These are phyloP conservation scores for Drosophila anomalata DNA, from an alignment of 2,888 invertebrate genomes.

Conservation along the genomic window DNA sequence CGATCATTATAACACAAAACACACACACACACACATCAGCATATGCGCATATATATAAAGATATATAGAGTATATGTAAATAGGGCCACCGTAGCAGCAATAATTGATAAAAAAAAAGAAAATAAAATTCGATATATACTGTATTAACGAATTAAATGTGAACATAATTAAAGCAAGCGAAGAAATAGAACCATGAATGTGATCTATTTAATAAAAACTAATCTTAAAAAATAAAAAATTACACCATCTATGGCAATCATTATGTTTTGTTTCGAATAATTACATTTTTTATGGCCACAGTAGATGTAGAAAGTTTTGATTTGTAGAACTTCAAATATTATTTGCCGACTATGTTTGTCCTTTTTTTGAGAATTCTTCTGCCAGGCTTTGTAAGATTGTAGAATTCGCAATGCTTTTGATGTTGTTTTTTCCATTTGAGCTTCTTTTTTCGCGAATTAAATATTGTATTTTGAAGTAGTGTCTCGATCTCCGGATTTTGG, in stretches of 20 bases:
- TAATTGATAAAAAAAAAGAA: slow-evolving; percentile 23
- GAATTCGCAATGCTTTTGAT: slow-evolving; percentile 35
- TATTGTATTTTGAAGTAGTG: slow-evolving; percentile 27
- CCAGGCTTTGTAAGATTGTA: slow-evolving; percentile 30
- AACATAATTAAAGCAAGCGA: slow-evolving; percentile 76
- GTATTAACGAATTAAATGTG: slow-evolving; percentile 63
- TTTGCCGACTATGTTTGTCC: slow-evolving; percentile 9
- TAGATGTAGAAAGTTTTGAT: slow-evolving; percentile 58
- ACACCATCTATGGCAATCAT: slow-evolving; percentile 28
- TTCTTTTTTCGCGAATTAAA: slow-evolving; percentile 24
- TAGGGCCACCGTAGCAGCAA: slow-evolving; percentile 53
- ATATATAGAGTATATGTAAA: slow-evolving; percentile 37
- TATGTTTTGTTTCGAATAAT: slow-evolving; percentile 23
- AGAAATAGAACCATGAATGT: slow-evolving; percentile 83
- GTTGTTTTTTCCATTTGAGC: slow-evolving; percentile 23
- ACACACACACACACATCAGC: slow-evolving; percentile 31
- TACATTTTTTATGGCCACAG: slow-evolving; percentile 36
- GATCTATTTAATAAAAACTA: slow-evolving; percentile 80
- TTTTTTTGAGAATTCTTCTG: background rate
- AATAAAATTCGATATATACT: slow-evolving; percentile 39
- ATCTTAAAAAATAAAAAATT: slow-evolving; percentile 51
- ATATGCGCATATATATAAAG: slow-evolving; percentile 19
- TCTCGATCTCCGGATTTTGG: slow-evolving; percentile 14
- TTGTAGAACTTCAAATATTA: slow-evolving; percentile 60
- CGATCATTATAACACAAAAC: slow-evolving; percentile 17